These are phyloP conservation scores for Drosophila takahashii DNA, from an alignment of 1,140 invertebrate species.

Conservation along the genomic window DNA sequence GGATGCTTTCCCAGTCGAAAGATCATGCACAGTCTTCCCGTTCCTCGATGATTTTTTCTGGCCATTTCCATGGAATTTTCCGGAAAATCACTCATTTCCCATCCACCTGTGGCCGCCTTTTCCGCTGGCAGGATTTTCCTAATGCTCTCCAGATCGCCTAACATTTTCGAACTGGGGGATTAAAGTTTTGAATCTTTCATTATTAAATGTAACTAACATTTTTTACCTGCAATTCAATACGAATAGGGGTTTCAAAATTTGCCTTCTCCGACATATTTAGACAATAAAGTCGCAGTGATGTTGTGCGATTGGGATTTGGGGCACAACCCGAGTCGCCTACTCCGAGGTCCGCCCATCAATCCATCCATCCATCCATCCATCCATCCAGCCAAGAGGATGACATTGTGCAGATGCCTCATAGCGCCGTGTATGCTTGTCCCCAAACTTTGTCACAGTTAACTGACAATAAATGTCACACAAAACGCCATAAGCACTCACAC, in stretches of 20 bases:
- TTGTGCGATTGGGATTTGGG: no score
- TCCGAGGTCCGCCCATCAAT: neutral
- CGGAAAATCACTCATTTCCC: no score
- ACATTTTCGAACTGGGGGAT: neutral
- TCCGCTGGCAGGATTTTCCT: neutral
- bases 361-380: neutral
- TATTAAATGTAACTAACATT: neutral
- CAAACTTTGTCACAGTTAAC: constrained; percentile 82
- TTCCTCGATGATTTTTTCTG: neutral
- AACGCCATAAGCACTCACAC: constrained; percentile 72
- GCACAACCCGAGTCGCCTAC: neutral
- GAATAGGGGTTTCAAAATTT: constrained; percentile 9
- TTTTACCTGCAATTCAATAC: neutral
- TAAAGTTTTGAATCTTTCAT: neutral
- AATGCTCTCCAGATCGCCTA: neutral
- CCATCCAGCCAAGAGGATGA: constrained; percentile 6
- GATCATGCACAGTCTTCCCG: neutral
- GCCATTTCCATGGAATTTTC: neutral
- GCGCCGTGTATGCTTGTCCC: constrained; percentile 64
- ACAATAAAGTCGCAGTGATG: neutral
- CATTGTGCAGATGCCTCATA: constrained; percentile 21
- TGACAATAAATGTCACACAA: constrained; percentile 83
- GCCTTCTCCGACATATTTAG: neutral
- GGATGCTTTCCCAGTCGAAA: neutral
- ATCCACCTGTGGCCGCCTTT: neutral